Evolutionary conservation across 1,140 invertebrate genomes (phyloP), one percentile per base, ranked within the genome.

Genomic region (Drosophila parabipectinata): DNA sequence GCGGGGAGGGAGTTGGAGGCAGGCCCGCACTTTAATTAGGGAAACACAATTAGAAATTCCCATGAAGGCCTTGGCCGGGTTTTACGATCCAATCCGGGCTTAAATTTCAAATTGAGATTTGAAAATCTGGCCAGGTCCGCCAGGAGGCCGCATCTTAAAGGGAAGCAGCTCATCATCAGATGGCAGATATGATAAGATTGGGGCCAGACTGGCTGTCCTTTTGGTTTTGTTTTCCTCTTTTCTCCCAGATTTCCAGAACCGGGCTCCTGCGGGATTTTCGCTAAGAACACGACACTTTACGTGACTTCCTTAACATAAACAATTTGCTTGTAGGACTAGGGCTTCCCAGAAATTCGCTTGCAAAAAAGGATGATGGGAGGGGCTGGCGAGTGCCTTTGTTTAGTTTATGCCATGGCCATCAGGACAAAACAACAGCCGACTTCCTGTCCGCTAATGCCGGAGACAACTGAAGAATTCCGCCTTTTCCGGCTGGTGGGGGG

Each of bases 251-350:
- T 14, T 51, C 68, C 26, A 21, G 15, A 12, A 4, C 12, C 4
- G 3, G 34, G 34, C 47, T 73, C 71, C 68, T 58, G 58, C 52
- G 72, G 14, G 50, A 53, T 55, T 53, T 57, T 56, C 14, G 44
- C 44, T 47, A 39, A 52, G 55, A 45, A 81, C 60, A 68, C 77
- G 60, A 58, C 63, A 78, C 57, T 81, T 68, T 71, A 81, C 77
- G 82, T 85, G 77, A 84, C 72, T 85, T 85, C 68, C 72, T 76
- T 73, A 72, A 76, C 51, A 80, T 73, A 85, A 85, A 85, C 77
- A 84, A 77, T 85, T 84, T 74, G 67, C 66, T 68, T 85, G 81
- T 56, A 52, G 52, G 61, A 48, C 32, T 57, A 55, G 55, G 61
- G 53, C 32, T 57, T 47, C n/a, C 14, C 54, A 26, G 54, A 55